phyloP scores from a whole-genome alignment of 2,797 vertebrate genomes.

The Sciurus carolinensis region DNA sequence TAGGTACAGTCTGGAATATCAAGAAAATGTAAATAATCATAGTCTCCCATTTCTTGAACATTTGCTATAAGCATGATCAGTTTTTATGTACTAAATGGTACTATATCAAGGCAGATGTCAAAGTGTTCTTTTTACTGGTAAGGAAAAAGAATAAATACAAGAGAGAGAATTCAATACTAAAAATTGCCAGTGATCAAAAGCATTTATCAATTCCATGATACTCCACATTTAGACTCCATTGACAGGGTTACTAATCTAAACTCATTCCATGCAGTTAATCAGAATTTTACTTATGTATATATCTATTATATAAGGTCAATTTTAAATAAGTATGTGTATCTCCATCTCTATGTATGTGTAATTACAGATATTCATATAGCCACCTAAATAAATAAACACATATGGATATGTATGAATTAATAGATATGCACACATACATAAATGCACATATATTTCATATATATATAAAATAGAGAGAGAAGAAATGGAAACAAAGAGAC shows the following conservation, averaged over 20 bases:
- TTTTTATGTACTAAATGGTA: neutral
- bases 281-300: neutral
- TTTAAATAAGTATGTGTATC: neutral
- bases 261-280: neutral
- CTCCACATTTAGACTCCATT: neutral
- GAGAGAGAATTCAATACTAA: neutral
- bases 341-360: neutral
- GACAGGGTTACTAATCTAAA: neutral
- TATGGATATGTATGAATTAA: neutral
- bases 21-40: neutral
- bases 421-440: neutral
- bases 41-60: neutral
- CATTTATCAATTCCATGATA: neutral
- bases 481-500: neutral
- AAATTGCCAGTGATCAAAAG: neutral
- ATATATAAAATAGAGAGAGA: neutral
- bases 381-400: neutral
- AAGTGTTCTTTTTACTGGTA: neutral
- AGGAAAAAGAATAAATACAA: neutral
- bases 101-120: neutral
- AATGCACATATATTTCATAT: neutral
- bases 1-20: neutral
- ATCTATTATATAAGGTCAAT: neutral
- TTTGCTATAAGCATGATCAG: neutral
- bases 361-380: neutral